Evolutionary conservation across 2,888 invertebrate species (phyloP), one percentile per base, ranked within the genome.

Genomic region (Camponotus fellah): DNA sequence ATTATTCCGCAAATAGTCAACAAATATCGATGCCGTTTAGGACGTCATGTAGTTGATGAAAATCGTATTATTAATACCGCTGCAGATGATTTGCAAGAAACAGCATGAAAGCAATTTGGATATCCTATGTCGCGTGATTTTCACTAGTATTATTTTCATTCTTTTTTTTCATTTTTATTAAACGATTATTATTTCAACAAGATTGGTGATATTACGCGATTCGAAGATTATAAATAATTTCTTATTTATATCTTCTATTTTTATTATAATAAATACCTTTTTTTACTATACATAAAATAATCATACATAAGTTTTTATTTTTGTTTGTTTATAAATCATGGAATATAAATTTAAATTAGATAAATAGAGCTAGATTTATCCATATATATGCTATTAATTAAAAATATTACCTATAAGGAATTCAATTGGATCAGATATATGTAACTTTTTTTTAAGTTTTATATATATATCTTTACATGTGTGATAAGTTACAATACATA

Each of bases 1-100:
- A 88, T 97, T 34, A 83, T 95, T 79, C 94, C 94, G 32, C 93
- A 94, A 92, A 85, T 94, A 53, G 46, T 92, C 56, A 91, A 87
- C 72, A 94, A 93, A 87, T 91, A 87, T 71, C 89, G 85, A 72
- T 91, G 85, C 10, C 86, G 86, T 26, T 53, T 93, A 46, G 91
- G 91, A n/a, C 92, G 93, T 62, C 93, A 93, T 74, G 91, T 91
- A 37, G 92, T 94, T n/a, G 8, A 85, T 32, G 93, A 93, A 83
- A 93, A 94, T 84, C 86, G 88, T 74, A 91, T 94, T 75, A 90
- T 94, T 46, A 94, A 94, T 84, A 93, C 92, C 6, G 92, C 93
- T 34, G 93, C 92, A 9, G 94, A 94, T 40, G 93, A 93, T 80
- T 82, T 92, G 17, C 91, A 89, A 83, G 92, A 93, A 71, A 85